A percentile compares a stretch with the other conserved stretches of the same genome.
Conservation (phyloP, 2,888 invertebrate genomes). For the Agelastica alni region DNA sequence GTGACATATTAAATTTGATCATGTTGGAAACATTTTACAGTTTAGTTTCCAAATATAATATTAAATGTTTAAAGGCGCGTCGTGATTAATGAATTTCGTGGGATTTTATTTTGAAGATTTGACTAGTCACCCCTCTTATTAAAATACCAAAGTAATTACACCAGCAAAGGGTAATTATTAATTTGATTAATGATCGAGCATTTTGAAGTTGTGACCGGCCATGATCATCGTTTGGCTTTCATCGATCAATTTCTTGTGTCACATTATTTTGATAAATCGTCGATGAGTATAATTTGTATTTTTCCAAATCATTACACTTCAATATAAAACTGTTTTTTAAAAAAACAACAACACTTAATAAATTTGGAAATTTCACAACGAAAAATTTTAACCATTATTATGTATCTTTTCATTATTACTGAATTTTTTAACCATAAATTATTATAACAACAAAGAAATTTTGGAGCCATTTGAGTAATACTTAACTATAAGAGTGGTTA, state of each 20-base stretch:
- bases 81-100: slow-evolving; percentile 44
- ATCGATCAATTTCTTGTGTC: slow-evolving; percentile 31
- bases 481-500: too few relatives aligned
- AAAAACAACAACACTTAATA: too few relatives aligned
- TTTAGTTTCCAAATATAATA: slow-evolving; percentile 28
- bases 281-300: slow-evolving; percentile 19
- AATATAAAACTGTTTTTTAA: background rate
- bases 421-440: too few relatives aligned
- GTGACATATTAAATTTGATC: slow-evolving; percentile 3
- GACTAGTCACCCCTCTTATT: slow-evolving; percentile 46
- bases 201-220: slow-evolving; percentile 39
- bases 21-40: slow-evolving; percentile 16
- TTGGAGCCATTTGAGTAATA: too few relatives aligned
- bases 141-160: slow-evolving; percentile 44
- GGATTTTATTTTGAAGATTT: slow-evolving; percentile 47
- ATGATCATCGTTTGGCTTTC: slow-evolving; percentile 32
- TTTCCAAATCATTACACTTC: slow-evolving; percentile 4
- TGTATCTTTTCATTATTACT: too few relatives aligned
- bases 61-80: slow-evolving; percentile 11
- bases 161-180: slow-evolving; percentile 39
- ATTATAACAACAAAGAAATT: too few relatives aligned
- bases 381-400: too few relatives aligned
- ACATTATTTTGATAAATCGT: slow-evolving; percentile 32
- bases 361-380: too few relatives aligned
- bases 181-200: slow-evolving; percentile 43